Base-by-base conservation (phyloP, 2,113 vertebrate genomes). In the Ictidomys tridecemlineatus region DNA sequence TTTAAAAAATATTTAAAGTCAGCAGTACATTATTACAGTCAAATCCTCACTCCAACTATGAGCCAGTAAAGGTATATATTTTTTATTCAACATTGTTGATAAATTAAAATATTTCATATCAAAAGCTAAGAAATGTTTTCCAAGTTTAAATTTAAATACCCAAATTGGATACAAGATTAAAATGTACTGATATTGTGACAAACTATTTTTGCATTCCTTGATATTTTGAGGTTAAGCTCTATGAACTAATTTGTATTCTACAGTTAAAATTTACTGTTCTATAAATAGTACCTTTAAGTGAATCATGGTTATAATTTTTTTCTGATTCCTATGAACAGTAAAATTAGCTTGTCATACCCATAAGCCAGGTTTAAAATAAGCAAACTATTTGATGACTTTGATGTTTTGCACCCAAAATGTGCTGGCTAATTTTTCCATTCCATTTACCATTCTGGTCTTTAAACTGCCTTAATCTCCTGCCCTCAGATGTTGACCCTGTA, bases 401-500 rank as follows among this genome's bases (percentile, higher is more conserved):
- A 99, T 99, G 98, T 99, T 99, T 98, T 98, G 97, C 98, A 98
- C 98, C 98, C 98, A 98, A 99, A 99, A 99, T 99, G 98, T 98
- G 98, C 98, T 98, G 98, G 99, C 99, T 99, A 99, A 98, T 99
- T 99, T 99, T 98, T 98, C 98, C 98, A 99, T 99, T 98, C 98
- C 98, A 99, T 98, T 98, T 98, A 98, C 98, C 98, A 99, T 98
- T 99, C 98, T 96, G 98, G 98, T 98, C 99, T 99, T 98, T 99
- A 99, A 99, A 99, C 98, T 99, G 98, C 98, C 98, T 99, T 99
- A 99, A 99, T 99, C 99, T 99, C 98, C 98, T 99, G 99, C 99
- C 98, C 98, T 99, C 98, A 99, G 98, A 99, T 99, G 99, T 97
- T 99, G 99, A 99, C 99, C 99, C 98, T 98, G 97, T 98, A 98